Evolutionary conservation across 2,113 vertebrate genomes (phyloP), one percentile per base, ranked within the genome.

Genomic region (Centropristis striata): DNA sequence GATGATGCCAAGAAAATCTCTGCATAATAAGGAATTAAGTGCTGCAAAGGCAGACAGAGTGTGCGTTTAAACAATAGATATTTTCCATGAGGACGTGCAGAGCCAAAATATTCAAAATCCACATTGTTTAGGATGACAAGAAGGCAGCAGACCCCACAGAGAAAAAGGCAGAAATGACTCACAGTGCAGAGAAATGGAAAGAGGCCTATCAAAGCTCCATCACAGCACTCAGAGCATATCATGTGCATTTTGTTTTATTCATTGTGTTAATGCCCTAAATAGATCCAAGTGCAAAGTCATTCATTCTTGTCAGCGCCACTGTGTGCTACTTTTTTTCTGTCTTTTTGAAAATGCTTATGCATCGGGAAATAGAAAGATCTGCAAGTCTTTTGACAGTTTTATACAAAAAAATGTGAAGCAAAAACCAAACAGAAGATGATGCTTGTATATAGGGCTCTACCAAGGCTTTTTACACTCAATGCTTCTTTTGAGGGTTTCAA

Each of bases 11-110:
- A 64, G 67, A 80, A 79, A 85, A 88, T 86, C 76, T 58, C 71
- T 73, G 53, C 58, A 57, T 84, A 83, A 88, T 77, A 85, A 83
- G 50, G 77, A 81, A 79, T 87, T 83, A 84, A 80, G 75, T 71
- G 66, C 58, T 59, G 12, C 73, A 72, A 25, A 70, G 58, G 64
- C 53, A 71, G 65, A 70, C 18, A 66, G 79, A 37, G 71, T 28
- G 64, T 2, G 32, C 68, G 59, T 74, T 81, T 64, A 71, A 83
- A 84, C 75, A 87, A 82, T 70, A 59, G 73, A 78, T 78, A 65
- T 67, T 69, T 88, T 83, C 80, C 63, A 42, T n/a, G 57, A 15
- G 58, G 75, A 80, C 1, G 10, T 71, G 70, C 57, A 54, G 51
- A 74, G 13, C 68, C 69, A 69, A 77, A 84, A 78, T 73, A 80